Percentiles rank a stretch among this genome's conserved stretches.
Conservation (phyloP, 1,140 invertebrate species). For the Drosophila sturtevanti region DNA sequence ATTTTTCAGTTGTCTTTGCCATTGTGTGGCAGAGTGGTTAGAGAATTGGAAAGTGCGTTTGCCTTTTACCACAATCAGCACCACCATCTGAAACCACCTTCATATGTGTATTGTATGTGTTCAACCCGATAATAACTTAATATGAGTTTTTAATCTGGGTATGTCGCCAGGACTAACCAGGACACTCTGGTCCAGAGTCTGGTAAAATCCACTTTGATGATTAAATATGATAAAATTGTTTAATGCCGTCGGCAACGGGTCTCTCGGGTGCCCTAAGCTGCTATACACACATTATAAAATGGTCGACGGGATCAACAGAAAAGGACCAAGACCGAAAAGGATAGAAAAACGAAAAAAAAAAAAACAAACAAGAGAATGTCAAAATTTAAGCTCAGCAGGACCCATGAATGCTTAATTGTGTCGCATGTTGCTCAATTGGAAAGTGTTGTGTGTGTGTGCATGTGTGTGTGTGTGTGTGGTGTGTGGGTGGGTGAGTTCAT, state of each 20-base stretch:
- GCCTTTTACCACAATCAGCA: constrained; percentile 14
- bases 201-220: constrained; percentile 75
- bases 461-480: constrained; percentile 8
- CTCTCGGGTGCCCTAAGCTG: constrained; percentile 76
- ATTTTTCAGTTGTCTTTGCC: constrained; percentile 34
- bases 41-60: not conserved
- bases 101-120: constrained; percentile 17
- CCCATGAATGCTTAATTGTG: constrained; percentile 79
- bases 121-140: constrained; percentile 81
- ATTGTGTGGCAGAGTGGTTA: not conserved
- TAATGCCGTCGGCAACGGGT: constrained; percentile 73
- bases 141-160: constrained; percentile 80
- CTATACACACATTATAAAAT: constrained; percentile 83
- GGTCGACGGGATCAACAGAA: constrained; percentile 74
- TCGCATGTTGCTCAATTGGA: constrained; percentile 37
- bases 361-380: constrained; percentile 75
- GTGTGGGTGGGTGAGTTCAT: constrained; percentile 17
- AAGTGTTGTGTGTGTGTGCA: not conserved
- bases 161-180: constrained; percentile 35
- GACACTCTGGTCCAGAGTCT: constrained; percentile 22
- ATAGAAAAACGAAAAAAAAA: not conserved
- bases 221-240: constrained; percentile 83
- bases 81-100: not conserved
- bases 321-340: constrained; percentile 23
- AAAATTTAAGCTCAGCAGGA: constrained; percentile 73